A percentile compares a stretch with the other conserved stretches of the same genome.
These are phyloP conservation scores for Cheilosia urbana DNA, from an alignment of 2,888 invertebrate species.

Conservation along the genomic window DNA sequence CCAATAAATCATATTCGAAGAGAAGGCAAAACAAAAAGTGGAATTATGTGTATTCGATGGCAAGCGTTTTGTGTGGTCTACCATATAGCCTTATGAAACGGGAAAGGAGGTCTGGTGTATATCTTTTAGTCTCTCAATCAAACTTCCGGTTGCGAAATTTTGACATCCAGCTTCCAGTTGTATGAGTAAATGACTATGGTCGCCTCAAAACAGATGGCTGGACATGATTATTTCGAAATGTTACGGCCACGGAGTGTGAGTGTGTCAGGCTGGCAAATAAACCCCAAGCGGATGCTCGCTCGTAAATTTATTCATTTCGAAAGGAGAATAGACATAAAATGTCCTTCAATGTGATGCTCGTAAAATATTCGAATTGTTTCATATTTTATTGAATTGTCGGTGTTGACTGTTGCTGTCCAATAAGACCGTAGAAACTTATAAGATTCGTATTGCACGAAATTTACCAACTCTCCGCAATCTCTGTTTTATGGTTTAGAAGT, in stretches of 20 bases:
- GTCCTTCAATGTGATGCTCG: neutral
- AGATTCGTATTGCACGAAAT: too few relatives aligned
- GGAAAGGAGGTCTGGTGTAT: constrained; percentile 19
- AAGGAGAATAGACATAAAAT: constrained; percentile 29
- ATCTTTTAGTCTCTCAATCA: constrained; percentile 66
- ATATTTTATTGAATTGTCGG: constrained; percentile 12
- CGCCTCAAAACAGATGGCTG: constrained; percentile 62
- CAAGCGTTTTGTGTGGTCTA: constrained; percentile 52
- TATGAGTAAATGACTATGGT: constrained; percentile 16
- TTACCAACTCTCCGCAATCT: too few relatives aligned
- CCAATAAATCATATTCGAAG: constrained; percentile 50
- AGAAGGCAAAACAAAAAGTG: constrained; percentile 47
- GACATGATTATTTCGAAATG: constrained; percentile 66
- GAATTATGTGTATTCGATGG: constrained; percentile 48
- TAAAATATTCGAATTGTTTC: constrained; percentile 1
- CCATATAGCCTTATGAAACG: neutral
- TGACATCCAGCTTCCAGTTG: constrained; percentile 33
- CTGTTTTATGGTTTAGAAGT: too few relatives aligned
- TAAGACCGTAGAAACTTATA: too few relatives aligned
- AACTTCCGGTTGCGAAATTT: constrained; percentile 59
- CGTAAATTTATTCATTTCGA: constrained; percentile 2
- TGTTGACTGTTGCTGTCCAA: neutral
- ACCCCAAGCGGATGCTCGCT: constrained; percentile 18
- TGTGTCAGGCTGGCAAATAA: constrained; percentile 2
- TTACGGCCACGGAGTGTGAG: constrained; percentile 16